phyloP scores from a whole-genome alignment of 2,113 vertebrate species.

The Chauna torquata region DNA sequence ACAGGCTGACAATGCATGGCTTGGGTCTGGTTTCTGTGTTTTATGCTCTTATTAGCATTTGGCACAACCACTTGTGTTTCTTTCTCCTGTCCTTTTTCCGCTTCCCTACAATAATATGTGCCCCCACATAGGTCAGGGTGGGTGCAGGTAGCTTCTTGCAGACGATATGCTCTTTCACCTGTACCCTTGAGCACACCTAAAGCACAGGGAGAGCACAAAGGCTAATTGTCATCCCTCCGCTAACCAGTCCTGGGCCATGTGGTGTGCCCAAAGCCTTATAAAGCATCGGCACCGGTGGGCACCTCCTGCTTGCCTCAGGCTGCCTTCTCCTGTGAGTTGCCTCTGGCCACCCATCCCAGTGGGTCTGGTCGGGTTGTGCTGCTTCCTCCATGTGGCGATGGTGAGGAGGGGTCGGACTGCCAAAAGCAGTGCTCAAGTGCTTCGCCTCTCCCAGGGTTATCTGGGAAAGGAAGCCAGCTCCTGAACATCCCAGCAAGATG shows the following conservation, averaged over 20 bases:
- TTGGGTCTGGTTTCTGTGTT: neutral
- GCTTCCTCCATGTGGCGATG: neutral
- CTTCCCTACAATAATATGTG: neutral
- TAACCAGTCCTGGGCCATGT: neutral
- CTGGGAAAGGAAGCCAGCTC: neutral
- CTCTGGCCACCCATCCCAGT: neutral
- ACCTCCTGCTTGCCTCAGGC: neutral
- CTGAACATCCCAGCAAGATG: neutral
- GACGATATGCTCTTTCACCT: neutral
- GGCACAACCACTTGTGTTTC: neutral
- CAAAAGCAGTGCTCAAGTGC: neutral
- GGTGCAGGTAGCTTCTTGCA: neutral
- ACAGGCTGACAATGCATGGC: neutral
- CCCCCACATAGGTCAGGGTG: neutral
- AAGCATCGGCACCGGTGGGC: neutral
- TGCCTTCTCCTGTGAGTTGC: neutral
- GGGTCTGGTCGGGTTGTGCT: neutral
- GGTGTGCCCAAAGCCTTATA: neutral
- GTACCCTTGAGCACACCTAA: neutral
- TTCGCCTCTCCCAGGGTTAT: neutral
- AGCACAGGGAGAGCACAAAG: neutral
- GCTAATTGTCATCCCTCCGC: neutral
- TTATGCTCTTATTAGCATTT: neutral
- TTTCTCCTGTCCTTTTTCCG: neutral
- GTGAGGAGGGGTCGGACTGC: neutral